Conservation (phyloP, 2,113 vertebrate genomes). For the Echinops telfairi region DNA sequence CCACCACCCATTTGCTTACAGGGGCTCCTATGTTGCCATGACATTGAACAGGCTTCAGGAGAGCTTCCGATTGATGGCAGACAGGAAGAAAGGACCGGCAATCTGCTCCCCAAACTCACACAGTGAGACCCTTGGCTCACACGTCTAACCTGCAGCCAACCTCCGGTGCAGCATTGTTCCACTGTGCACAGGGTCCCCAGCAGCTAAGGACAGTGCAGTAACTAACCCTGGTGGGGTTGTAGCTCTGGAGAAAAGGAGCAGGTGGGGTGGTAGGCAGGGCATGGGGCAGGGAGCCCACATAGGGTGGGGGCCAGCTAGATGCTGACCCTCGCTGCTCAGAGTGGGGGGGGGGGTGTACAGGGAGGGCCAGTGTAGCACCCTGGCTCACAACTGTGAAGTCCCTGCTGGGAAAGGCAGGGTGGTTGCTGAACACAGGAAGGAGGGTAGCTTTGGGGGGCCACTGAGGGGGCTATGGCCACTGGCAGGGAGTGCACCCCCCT, state of each 20-base stretch:
- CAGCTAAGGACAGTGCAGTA: not conserved
- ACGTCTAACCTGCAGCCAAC: not conserved
- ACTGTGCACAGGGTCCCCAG: not conserved
- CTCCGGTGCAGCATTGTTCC: not conserved
- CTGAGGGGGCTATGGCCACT: not conserved
- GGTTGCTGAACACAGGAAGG: accelerated
- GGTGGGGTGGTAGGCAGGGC: accelerated
- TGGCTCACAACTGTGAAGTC: accelerated
- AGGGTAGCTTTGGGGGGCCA: too few relatives aligned
- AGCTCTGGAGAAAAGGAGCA: accelerated
- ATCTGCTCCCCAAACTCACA: not conserved
- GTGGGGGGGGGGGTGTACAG: too few relatives aligned
- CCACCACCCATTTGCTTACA: not conserved
- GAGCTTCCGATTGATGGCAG: too few relatives aligned
- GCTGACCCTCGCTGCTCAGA: accelerated
- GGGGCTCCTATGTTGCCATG: not conserved
- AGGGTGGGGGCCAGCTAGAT: accelerated
- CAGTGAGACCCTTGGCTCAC: not conserved
- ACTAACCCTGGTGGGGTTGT: too few relatives aligned
- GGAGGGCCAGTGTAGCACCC: accelerated
- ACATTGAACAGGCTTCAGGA: not conserved
- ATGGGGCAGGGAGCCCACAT: accelerated
- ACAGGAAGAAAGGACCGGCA: not conserved
- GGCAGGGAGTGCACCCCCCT: not conserved
- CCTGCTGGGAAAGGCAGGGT: not conserved